A percentile compares a stretch with the other conserved stretches of the same genome.
Conservation (phyloP, 2,888 invertebrate species). For the Sarcophaga rosellei region DNA sequence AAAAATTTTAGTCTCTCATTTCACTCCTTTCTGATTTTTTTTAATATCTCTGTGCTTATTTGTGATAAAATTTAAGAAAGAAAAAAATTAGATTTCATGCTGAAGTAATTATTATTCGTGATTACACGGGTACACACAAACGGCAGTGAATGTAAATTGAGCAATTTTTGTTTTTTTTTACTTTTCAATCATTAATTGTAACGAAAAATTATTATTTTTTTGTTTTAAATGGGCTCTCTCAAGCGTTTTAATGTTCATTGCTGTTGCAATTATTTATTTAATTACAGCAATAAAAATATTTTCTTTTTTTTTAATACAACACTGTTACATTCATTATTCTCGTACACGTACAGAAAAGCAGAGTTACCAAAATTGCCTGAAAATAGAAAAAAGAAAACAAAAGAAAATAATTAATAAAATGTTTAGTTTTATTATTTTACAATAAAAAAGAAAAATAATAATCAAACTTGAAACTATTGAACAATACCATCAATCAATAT, state of each 20-base stretch:
- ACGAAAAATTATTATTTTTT: conserved; percentile 3
- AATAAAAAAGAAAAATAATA: too few relatives aligned
- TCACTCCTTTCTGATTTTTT: too few relatives aligned
- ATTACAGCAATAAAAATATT: neutral
- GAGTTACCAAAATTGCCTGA: conserved; percentile 8
- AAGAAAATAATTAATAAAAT: neutral
- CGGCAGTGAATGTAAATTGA: too few relatives aligned
- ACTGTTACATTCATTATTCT: neutral
- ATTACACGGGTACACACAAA: neutral
- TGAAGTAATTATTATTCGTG: too few relatives aligned
- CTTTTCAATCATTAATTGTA: conserved; percentile 31
- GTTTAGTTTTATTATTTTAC: too few relatives aligned
- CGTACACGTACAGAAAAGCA: neutral
- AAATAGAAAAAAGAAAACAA: conserved; percentile 15
- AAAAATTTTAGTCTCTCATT: too few relatives aligned
- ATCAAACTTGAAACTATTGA: too few relatives aligned
- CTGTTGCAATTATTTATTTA: neutral
- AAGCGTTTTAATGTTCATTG: conserved; percentile 26
- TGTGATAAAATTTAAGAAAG: too few relatives aligned
- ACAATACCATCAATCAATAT: too few relatives aligned
- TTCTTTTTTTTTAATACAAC: neutral
- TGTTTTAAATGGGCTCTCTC: conserved; percentile 24
- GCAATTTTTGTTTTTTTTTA: neutral
- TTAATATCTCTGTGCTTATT: too few relatives aligned
- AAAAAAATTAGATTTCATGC: too few relatives aligned